Evolutionary conservation across 2,797 vertebrate genomes (phyloP), one percentile per base, ranked within the genome.

Genomic region (Cetoscarus ocellatus): DNA sequence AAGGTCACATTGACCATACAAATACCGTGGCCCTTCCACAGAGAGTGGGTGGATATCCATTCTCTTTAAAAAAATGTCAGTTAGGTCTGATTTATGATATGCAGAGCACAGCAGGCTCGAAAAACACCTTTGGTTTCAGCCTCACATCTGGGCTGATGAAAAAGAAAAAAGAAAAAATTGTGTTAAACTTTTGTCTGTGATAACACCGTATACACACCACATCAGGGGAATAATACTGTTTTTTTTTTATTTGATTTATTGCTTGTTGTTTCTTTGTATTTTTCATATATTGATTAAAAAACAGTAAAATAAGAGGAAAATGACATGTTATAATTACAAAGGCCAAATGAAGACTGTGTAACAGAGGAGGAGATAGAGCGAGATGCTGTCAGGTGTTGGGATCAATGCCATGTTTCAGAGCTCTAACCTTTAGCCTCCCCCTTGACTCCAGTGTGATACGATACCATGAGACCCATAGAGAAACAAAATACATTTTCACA

Each of bases 1-100:
- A 98, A 98, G 97, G 97, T 98, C 97, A 96, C 88, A 91, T 93
- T 94, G 96, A 94, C 96, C 97, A 95, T 95, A 97, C 96, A 98
- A 97, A 98, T 97, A 96, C 95, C 96, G 96, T 93, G 94, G 95
- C 95, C 96, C 94, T 95, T 96, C 94, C 95, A 95, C 94, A 93
- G 94, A 95, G 94, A 95, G 95, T 94, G 96, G 96, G 95, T 95
- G 96, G 96, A 96, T 96, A 97, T 98, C 96, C 95, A 96, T 97
- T 98, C 95, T 95, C 93, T 96, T 96, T 72, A 65, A 74, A 94
- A 97, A 93, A 96, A 97, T 96, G 96, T 96, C 96, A 97, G 94
- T 95, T 92, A 90, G 93, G 93, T 94, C 93, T 93, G 94, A 94
- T 95, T 96, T 96, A 95, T 94, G 94, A 96, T 96, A 97, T 96